These are phyloP conservation scores for Rattus rattus DNA, from an alignment of 2,113 vertebrate genomes.

Conservation along the genomic window DNA sequence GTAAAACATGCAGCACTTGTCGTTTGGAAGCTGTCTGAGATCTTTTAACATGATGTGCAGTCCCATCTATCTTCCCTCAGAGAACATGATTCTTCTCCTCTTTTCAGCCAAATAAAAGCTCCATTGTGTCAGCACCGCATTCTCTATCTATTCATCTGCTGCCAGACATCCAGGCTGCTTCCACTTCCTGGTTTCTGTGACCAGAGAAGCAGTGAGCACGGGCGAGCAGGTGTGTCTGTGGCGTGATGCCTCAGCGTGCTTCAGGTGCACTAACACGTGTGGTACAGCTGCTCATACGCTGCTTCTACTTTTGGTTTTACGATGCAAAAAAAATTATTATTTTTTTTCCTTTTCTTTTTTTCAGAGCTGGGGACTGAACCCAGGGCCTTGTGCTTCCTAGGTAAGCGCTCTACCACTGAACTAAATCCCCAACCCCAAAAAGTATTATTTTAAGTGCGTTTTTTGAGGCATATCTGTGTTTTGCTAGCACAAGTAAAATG, in stretches of 20 bases:
- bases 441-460: neutral
- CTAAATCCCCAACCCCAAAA: too few relatives aligned
- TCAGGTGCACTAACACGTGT: neutral
- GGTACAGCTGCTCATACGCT: neutral
- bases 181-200: neutral
- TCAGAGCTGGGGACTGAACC: too few relatives aligned
- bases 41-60: neutral
- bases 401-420: too few relatives aligned
- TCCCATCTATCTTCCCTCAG: neutral
- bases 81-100: neutral
- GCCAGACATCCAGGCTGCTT: neutral
- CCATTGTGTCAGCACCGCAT: neutral
- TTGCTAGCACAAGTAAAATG: neutral
- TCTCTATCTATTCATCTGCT: neutral
- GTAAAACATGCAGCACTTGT: neutral
- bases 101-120: neutral
- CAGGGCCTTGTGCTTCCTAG: too few relatives aligned
- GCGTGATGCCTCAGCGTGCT: neutral
- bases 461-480: neutral
- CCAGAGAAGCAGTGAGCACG: neutral
- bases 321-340: too few relatives aligned
- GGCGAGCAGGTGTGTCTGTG: neutral
- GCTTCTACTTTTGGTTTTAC: neutral
- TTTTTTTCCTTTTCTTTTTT: too few relatives aligned
- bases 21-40: neutral